A percentile compares a stretch with the other conserved stretches of the same genome.
Evolutionary conservation across 1,140 invertebrate species (phyloP).

Genomic region (Bombus difficillimus): DNA sequence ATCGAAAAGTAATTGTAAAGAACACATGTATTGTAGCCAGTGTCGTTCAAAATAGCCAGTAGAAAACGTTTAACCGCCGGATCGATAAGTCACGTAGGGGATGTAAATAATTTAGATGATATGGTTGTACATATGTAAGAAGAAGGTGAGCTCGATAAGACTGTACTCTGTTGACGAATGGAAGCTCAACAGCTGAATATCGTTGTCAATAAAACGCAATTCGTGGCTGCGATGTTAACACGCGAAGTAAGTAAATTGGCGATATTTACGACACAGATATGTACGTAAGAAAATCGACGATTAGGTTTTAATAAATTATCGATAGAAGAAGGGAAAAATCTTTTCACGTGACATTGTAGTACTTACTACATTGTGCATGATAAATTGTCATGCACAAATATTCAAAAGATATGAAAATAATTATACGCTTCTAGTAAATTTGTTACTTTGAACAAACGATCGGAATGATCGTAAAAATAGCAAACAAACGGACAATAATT

Average conservation of each 20-base stretch:
- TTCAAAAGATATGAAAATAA: background rate
- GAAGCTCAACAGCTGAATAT: background rate
- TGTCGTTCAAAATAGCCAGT: conserved; percentile 4
- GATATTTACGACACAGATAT: background rate
- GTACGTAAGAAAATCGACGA: background rate
- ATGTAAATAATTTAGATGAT: conserved; percentile 41
- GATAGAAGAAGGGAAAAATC: background rate
- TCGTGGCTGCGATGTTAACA: background rate
- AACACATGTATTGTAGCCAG: background rate
- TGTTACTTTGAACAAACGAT: background rate
- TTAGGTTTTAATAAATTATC: background rate
- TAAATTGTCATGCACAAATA: background rate
- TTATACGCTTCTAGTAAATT: background rate
- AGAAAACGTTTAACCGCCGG: conserved; percentile 5
- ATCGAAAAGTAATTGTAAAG: background rate
- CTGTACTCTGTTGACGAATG: background rate
- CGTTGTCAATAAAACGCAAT: conserved; percentile 30
- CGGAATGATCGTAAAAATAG: background rate
- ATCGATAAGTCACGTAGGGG: conserved; percentile 39
- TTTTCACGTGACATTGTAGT: background rate
- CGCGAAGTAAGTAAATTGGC: background rate
- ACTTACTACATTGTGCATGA: background rate
- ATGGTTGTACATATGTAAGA: background rate
- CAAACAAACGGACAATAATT: conserved; percentile 24
- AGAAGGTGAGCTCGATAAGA: background rate